Base-by-base conservation (phyloP, 2,888 invertebrate species). In the Cepaea hortensis region DNA sequence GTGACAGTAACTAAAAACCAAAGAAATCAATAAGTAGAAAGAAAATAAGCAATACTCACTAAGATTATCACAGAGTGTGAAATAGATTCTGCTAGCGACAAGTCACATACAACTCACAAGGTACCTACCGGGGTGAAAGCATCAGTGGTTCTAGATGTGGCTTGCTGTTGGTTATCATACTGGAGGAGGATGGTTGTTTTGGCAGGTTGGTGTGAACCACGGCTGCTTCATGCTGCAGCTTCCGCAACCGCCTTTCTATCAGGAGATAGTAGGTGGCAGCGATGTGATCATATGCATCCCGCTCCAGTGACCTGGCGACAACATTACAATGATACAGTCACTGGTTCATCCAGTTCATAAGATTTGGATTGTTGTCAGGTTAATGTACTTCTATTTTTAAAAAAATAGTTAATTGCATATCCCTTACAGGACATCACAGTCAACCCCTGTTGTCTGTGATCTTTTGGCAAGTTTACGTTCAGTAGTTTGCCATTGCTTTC, bases 211-310 rank as follows among this genome's bases (percentile, higher is more conserved):
- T 77, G 23, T 79, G 80, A 55, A 81, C 61, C 5, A 35, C 50
- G 7, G 35, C 77, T 70, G 75, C 87, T 77, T 90, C 83, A 50
- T 91, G 91, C 68, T 91, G 91, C 48, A 93, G 91, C 79, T 90
- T 91, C 68, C 92, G 91, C 76, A 99, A 95, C 94, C 98, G 97
- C 90, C 98, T 96, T 95, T 99, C 99, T 20, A 98, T 98, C 91
- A 99, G 95, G 91, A 99, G 95, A 95, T 97, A 99, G 95, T 99
- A 99, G 35, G 99, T 99, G 81, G 99, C 99, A 61, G 99, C 99
- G 93, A 99, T 97, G 95, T 99, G 98, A 95, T 98, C 98, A 95
- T 99, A 99, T 94, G 98, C 98, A 95, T 99, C 98, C 94, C 97
- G 97, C 93, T 98, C 98, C 93, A 99, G 95, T 86, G 98, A 97